Percentiles rank a stretch among this genome's conserved stretches.
Conservation (phyloP, 92 coral and sea anemone species). For the Pocillopora meandrina region DNA sequence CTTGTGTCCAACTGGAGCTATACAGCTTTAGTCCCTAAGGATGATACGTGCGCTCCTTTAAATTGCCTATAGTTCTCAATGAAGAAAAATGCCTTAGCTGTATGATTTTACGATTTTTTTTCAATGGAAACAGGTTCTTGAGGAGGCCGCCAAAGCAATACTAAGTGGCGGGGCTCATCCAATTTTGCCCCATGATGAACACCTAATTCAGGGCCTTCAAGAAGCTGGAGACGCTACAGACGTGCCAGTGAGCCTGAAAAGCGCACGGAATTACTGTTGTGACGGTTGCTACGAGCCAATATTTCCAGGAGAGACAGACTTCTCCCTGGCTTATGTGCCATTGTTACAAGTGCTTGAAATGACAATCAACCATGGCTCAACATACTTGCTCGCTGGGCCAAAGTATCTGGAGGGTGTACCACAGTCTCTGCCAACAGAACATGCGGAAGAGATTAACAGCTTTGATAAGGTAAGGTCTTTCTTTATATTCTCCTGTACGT, state of each 20-base stretch:
- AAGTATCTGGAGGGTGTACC: conserved; percentile 68
- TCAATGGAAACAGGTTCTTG: conserved; percentile 37
- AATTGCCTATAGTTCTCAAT: too few relatives aligned
- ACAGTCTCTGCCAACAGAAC: conserved; percentile 72
- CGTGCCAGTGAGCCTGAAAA: conserved; percentile 51
- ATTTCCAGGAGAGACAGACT: conserved; percentile 73
- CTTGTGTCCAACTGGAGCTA: too few relatives aligned
- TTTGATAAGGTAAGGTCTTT: conserved; percentile 58
- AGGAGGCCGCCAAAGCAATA: conserved; percentile 68
- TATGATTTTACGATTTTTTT: neutral
- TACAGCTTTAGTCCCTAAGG: neutral
- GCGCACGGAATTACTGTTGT: conserved; percentile 65
- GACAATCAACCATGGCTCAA: conserved; percentile 80
- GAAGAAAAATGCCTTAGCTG: neutral
- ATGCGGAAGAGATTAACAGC: conserved; percentile 61
- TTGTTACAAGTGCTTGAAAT: conserved; percentile 72
- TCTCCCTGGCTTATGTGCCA: conserved; percentile 68
- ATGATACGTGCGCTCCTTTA: too few relatives aligned
- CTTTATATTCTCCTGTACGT: neutral
- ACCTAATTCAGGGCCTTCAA: conserved; percentile 51
- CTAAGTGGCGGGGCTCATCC: conserved; percentile 92
- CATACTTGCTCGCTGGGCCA: conserved; percentile 67
- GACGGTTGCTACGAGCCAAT: conserved; percentile 89
- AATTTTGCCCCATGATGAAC: conserved; percentile 63
- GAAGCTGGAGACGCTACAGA: conserved; percentile 36